These are phyloP conservation scores for Hirudinaria manillensis DNA, from an alignment of 2,888 invertebrate genomes.

Conservation along the genomic window DNA sequence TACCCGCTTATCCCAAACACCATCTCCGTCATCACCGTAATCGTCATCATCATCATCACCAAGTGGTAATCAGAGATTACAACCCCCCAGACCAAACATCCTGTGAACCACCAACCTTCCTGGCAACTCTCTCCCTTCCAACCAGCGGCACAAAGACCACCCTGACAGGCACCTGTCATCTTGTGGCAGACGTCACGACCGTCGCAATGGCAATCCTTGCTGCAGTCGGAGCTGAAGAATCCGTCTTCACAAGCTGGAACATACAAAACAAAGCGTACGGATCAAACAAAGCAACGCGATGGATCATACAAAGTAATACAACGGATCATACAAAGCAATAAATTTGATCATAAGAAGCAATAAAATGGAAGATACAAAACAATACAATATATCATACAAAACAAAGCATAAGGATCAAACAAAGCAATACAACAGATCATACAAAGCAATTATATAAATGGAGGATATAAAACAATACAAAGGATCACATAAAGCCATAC, in stretches of 20 bases:
- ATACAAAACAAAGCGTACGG: not conserved
- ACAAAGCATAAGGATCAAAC: too few relatives aligned
- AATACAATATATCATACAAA: too few relatives aligned
- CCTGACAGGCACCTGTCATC: not conserved
- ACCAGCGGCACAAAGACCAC: not conserved
- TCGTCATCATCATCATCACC: not conserved
- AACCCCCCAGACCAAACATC: not conserved
- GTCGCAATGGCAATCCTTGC: conserved; percentile 8
- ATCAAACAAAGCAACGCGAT: too few relatives aligned
- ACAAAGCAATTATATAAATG: too few relatives aligned
- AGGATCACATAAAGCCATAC: too few relatives aligned
- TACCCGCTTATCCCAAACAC: too few relatives aligned
- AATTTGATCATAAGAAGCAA: too few relatives aligned
- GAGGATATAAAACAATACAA: too few relatives aligned
- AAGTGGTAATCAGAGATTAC: not conserved
- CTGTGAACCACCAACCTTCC: not conserved
- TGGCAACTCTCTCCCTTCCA: conserved; percentile 14
- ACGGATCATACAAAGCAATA: too few relatives aligned
- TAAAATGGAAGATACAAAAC: too few relatives aligned
- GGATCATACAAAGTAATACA: too few relatives aligned
- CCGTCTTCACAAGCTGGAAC: conserved; percentile 8
- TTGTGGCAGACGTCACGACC: conserved; percentile 7
- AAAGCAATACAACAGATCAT: too few relatives aligned
- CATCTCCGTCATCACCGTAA: not conserved
- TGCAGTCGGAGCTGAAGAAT: not conserved